Base-by-base conservation (phyloP, 92 coral and sea anemone species). In the Zoanthus solanderi region DNA sequence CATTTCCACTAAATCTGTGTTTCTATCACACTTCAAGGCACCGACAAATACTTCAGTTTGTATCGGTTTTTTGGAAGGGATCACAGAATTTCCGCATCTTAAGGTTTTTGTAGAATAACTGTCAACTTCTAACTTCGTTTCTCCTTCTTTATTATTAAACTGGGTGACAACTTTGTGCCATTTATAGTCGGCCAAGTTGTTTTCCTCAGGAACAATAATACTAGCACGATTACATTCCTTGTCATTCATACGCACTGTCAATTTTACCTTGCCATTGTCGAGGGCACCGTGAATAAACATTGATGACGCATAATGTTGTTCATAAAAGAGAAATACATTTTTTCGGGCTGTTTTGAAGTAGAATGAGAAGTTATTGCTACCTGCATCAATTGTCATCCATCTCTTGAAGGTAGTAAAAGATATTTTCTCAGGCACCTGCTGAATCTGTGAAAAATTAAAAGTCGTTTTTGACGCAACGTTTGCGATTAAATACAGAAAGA, bases 381-480 rank as follows among this genome's bases (percentile, higher is more conserved):
- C 45, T n/a, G 44, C 17, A 42, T 11, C 42, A 0, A 14, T 48
- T 28, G 74, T 63, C 54, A 32, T 42, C 84, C 84, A 79, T 79
- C 42, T 15, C 71, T 57, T 78, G 58, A 75, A 75, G 16, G 45
- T 77, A 53, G 53, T 54, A 77, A 52, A 77, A 4, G 65, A 15
- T 13, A 9, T 31, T 61, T 16, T 42, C 84, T 32, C 72, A 17
- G 6, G 23, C 68, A 14, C 11, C 2, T 7, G 29, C 18, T n/a
- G 42, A 30, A 14, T 12, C 9, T 45, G 9, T 45, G 13, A 13
- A 81, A 81, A 81, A 14, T 46, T 6, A 29, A 65, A 81, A 46
- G 85, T 81, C 6, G 28, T 81, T 45, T 71, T 81, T 46, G 85
- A 81, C 37, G 53, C 85, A 31, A 68, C 85, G 58, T 28, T 65